These are phyloP conservation scores for Panthera tigris DNA, from an alignment of 2,113 vertebrate species.

Conservation along the genomic window DNA sequence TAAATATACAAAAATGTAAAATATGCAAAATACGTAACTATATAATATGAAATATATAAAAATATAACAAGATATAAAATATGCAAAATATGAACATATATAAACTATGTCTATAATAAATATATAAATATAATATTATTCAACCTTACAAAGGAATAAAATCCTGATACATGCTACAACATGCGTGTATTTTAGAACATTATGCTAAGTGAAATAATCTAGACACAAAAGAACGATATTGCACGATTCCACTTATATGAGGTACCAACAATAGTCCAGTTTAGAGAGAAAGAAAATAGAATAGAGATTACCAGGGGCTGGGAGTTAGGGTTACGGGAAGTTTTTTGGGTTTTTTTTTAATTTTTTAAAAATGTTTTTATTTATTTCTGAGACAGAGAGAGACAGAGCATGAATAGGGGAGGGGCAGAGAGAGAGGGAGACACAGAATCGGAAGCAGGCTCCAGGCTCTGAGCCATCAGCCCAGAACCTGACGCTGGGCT, in stretches of 20 bases:
- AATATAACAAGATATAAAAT: not conserved
- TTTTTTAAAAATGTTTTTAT: too few species aligned
- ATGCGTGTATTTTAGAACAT: not conserved
- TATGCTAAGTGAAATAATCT: not conserved
- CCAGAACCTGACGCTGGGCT: rapidly evolving
- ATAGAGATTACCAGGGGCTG: not conserved
- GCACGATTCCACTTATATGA: not conserved
- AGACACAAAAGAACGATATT: not conserved
- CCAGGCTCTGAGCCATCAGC: too few species aligned
- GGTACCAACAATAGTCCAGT: not conserved
- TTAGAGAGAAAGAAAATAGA: not conserved
- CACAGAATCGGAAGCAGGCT: too few species aligned
- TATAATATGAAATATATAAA: not conserved
- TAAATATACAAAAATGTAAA: not conserved
- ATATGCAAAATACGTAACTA: not conserved
- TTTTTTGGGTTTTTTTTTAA: too few species aligned
- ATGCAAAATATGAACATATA: not conserved
- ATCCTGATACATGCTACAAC: not conserved
- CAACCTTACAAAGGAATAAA: not conserved
- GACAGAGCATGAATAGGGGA: too few species aligned
- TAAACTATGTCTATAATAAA: not conserved
- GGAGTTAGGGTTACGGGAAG: not conserved
- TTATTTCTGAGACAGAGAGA: too few species aligned
- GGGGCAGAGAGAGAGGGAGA: too few species aligned
- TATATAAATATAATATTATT: not conserved